Conservation (phyloP, 2,888 invertebrate species). For the Eilema caniola region DNA sequence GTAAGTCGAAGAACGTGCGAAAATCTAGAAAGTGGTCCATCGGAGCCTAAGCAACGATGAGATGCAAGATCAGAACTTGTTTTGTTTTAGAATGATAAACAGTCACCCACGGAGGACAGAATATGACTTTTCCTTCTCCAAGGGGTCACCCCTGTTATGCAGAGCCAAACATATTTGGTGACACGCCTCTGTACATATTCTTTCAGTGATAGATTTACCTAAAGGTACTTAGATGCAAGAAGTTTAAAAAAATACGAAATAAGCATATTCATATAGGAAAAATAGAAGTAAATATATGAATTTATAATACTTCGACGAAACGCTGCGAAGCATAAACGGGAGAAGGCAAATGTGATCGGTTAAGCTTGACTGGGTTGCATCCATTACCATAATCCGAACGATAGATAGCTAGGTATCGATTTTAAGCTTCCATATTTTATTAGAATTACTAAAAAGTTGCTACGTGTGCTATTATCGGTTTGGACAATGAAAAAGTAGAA, state of each 20-base stretch:
- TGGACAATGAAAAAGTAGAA: too few relatives aligned
- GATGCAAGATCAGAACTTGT: too few relatives aligned
- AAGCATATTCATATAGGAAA: not conserved
- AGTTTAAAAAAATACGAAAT: not conserved
- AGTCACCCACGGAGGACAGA: too few relatives aligned
- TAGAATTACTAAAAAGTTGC: constrained; percentile 42
- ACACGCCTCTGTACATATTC: not conserved
- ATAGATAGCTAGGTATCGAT: constrained; percentile 53
- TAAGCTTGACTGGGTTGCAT: constrained; percentile 59
- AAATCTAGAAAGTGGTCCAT: too few relatives aligned
- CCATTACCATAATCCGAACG: constrained; percentile 64
- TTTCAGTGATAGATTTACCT: not conserved
- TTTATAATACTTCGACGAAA: constrained; percentile 46
- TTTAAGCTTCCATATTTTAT: constrained; percentile 40
- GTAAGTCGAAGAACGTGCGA: too few relatives aligned
- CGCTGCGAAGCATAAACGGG: constrained; percentile 53
- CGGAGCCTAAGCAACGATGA: too few relatives aligned
- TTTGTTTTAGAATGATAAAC: too few relatives aligned
- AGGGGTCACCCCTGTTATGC: too few relatives aligned
- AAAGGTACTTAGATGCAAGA: too few relatives aligned
- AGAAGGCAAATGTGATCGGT: constrained; percentile 57
- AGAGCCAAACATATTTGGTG: too few relatives aligned
- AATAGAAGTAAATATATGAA: constrained; percentile 25
- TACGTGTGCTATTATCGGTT: not conserved
- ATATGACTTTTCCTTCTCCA: too few relatives aligned